phyloP scores from a whole-genome alignment of 2,888 invertebrate genomes.

The Rhabditoides inermis region DNA sequence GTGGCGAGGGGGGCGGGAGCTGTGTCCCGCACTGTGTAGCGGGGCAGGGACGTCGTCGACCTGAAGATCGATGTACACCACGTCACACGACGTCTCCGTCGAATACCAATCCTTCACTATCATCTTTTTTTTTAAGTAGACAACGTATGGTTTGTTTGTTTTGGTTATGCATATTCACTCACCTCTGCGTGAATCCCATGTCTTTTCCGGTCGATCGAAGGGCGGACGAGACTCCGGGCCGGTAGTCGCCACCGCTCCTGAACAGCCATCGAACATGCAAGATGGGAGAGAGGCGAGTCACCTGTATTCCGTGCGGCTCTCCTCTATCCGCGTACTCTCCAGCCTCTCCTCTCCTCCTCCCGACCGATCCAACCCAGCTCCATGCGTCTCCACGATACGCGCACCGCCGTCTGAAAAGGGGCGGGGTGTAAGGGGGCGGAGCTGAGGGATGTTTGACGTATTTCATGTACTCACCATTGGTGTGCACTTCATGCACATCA shows the following conservation, averaged over 20 bases:
- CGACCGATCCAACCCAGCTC: no score
- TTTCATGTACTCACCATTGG: slow-evolving; percentile 37
- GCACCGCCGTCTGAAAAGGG: slow-evolving; percentile 40
- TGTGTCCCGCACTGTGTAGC: no score
- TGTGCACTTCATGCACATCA: slow-evolving; percentile 48
- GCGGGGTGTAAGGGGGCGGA: no score
- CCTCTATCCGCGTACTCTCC: not conserved
- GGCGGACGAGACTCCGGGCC: slow-evolving; percentile 5
- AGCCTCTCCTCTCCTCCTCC: slow-evolving; percentile 11
- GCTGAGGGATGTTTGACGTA: no score
- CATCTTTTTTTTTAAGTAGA: no score
- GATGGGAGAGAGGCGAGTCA: not conserved
- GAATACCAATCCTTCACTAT: no score
- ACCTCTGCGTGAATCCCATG: slow-evolving; percentile 1
- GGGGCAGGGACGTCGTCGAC: no score
- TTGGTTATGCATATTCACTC: not conserved
- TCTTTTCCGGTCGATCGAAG: slow-evolving; percentile 3
- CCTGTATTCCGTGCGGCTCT: not conserved
- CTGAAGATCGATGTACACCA: no score
- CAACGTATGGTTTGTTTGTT: not conserved
- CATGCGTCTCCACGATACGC: slow-evolving; percentile 46
- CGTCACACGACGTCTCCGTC: no score
- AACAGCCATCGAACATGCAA: not conserved
- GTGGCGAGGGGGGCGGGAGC: no score
- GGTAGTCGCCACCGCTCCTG: not conserved